These are phyloP conservation scores for Aporophyla lueneburgensis DNA, from an alignment of 2,888 invertebrate species.

Conservation along the genomic window DNA sequence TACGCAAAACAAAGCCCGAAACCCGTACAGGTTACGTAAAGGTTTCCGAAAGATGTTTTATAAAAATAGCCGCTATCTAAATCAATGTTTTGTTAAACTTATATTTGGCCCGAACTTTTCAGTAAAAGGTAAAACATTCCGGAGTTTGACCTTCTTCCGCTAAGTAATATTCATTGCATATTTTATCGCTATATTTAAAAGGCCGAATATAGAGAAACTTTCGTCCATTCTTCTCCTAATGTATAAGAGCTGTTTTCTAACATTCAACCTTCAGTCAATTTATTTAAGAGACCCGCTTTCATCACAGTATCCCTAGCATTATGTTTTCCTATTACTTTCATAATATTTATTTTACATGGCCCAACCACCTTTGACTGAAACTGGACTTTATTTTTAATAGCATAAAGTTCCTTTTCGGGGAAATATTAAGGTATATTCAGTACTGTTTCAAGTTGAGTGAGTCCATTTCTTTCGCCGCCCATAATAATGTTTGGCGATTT, in stretches of 20 bases:
- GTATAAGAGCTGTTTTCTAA: conserved; percentile 60
- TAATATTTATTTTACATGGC: conserved; percentile 82
- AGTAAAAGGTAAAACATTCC: conserved; percentile 19
- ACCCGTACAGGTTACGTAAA: conserved; percentile 26
- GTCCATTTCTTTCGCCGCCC: conserved; percentile 89
- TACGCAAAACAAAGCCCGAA: conserved; percentile 33
- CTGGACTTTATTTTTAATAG: conserved; percentile 66
- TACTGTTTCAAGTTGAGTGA: conserved; percentile 84
- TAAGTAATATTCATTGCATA: conserved; percentile 36
- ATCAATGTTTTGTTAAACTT: conserved; percentile 41
- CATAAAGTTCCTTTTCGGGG: conserved; percentile 72
- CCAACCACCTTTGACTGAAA: conserved; percentile 60
- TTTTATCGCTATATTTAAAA: conserved; percentile 38
- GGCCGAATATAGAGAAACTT: conserved; percentile 22
- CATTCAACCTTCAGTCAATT: conserved; percentile 79
- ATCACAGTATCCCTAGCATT: conserved; percentile 81
- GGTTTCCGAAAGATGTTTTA: conserved; percentile 5
- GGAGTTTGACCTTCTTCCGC: conserved; percentile 27
- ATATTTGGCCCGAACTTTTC: conserved; percentile 30
- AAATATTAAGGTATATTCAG: conserved; percentile 65
- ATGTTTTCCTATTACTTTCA: conserved; percentile 85
- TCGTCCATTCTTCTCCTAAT: conserved; percentile 22
- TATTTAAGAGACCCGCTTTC: conserved; percentile 82
- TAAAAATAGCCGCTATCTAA: conserved; percentile 35
- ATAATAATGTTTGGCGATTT: conserved; percentile 90